phyloP scores from a whole-genome alignment of 1,140 invertebrate species.

The Tachypleus tridentatus region DNA sequence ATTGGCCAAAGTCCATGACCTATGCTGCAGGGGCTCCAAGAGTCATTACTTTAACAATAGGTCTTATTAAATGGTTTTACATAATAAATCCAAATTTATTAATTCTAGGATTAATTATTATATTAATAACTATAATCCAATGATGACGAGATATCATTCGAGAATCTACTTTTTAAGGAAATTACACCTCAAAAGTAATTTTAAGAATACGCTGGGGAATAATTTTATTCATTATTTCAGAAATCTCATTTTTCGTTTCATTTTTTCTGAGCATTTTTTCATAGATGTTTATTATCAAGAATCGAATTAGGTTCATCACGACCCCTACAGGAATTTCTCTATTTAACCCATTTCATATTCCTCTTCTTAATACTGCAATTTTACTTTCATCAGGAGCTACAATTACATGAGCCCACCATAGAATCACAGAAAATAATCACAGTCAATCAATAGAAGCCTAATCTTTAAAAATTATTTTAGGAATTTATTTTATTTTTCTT shows the following conservation, averaged over 20 bases:
- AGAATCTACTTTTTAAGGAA: constrained; percentile 38
- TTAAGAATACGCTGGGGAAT: constrained; percentile 44
- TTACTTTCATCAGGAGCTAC: constrained; percentile 43
- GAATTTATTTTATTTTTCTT: constrained; percentile 39
- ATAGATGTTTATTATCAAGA: constrained; percentile 44
- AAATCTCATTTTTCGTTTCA: constrained; percentile 47
- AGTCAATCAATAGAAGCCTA: constrained; percentile 35
- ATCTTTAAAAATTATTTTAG: constrained; percentile 42
- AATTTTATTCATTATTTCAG: constrained; percentile 50
- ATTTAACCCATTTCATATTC: constrained; percentile 49
- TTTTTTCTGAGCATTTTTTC: constrained; percentile 52
- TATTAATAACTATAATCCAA: constrained; percentile 40
- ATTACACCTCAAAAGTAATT: constrained; percentile 31
- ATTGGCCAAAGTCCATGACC: constrained; percentile 40
- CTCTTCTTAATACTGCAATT: constrained; percentile 48
- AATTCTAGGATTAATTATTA: constrained; percentile 35
- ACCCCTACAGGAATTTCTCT: constrained; percentile 42
- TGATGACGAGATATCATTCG: constrained; percentile 46
- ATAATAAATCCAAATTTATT: constrained; percentile 35
- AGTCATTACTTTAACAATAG: constrained; percentile 34
- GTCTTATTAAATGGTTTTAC: constrained; percentile 40
- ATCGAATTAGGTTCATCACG: constrained; percentile 47
- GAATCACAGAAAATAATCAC: constrained; percentile 40
- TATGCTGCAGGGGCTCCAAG: constrained; percentile 35
- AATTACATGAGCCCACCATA: constrained; percentile 44